Base-by-base conservation (phyloP, 2,113 vertebrate species). In the Machaerirhynchus nigripectus region DNA sequence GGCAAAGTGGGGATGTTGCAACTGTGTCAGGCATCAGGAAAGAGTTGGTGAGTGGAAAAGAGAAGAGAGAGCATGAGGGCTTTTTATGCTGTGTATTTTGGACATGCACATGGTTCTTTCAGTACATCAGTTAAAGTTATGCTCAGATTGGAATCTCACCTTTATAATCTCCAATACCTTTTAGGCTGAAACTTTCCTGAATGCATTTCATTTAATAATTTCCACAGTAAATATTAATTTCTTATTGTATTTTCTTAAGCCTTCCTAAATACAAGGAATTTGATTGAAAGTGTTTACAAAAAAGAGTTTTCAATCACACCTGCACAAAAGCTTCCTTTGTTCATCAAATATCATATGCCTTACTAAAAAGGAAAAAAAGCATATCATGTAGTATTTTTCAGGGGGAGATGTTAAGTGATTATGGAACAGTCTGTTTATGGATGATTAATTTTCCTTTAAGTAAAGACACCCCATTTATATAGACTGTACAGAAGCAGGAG, bases 41-140 rank as follows among this genome's bases (percentile, higher is more conserved):
- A 67, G 13, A 56, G 55, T 0, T 26, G 86, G 59, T 31, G 33
- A 87, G 70, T 6, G 35, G 33, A 15, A 79, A 61, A 65, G 23
- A 84, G 71, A 61, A 61, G 26, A 75, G 39, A 61, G 18, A 78
- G 23, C 53, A 35, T 3, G 46, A 60, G 63, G 42, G 24, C 2
- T 77, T 80, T 71, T 28, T 70, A 8, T 60, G 24, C 24, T 33
- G 4, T 28, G 20, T 86, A 26, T 33, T 80, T 80, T 76, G 47
- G 50, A 44, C 14, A 44, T 0, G 0, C 24, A 22, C 30, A 4
- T 5, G 15, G 46, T 21, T 83, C 75, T 63, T 40, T 46, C 37
- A 50, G 17, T 12, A 33, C 30, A 75, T 31, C 15, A 26, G 6
- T 75, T 65, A 35, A 80, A 85, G 6, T 33, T 40, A 28, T 5